Base-by-base conservation (phyloP, 64 coral and sea anemone species). In the Pocillopora verrucosa region DNA sequence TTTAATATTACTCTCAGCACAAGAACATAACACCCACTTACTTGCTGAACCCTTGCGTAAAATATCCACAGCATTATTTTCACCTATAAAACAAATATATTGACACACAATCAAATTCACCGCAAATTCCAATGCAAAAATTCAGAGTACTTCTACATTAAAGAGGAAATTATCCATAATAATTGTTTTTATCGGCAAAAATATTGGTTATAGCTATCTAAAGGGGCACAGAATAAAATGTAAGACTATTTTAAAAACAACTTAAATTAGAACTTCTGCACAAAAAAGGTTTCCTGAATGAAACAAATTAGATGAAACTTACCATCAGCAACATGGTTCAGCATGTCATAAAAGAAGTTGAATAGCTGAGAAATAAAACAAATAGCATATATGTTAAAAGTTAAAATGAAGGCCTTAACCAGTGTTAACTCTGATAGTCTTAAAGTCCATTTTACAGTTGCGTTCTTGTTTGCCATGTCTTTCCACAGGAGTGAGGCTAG, bases 331-430 rank as follows among this genome's bases (percentile, higher is more conserved):
- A 96, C 77, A 51, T 96, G 94, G 56, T 76, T 87, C 75, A 96
- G 74, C 91, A 96, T 83, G 25, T 92, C 91, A 88, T 86, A 90
- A 77, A 96, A 96, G 79, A 96, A 96, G 72, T 96, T 96, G 59
- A 96, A 96, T 13, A 96, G 86, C 94, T 96, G 59, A 79, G 87
- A 75, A 72, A 76, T 4, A 96, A 24, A 76, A 57, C 20, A 16
- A 65, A 63, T 17, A 51, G 22, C 36, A 83, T 73, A 34, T 62
- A 56, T 90, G 10, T 9, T 38, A 61, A 58, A 74, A 11, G 5
- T 51, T 51, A 51, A 51, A 51, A 51, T 51, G 41, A 51, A 0
- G 1, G 41, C 41, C 41, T 51, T 30, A 30, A 30, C 30, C 30
- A 30, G 30, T 30, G 30, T 30, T 30, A 30, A 30, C 30, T 30